These are phyloP conservation scores for Apodemia mormo DNA, from an alignment of 2,888 invertebrate species.

Conservation along the genomic window DNA sequence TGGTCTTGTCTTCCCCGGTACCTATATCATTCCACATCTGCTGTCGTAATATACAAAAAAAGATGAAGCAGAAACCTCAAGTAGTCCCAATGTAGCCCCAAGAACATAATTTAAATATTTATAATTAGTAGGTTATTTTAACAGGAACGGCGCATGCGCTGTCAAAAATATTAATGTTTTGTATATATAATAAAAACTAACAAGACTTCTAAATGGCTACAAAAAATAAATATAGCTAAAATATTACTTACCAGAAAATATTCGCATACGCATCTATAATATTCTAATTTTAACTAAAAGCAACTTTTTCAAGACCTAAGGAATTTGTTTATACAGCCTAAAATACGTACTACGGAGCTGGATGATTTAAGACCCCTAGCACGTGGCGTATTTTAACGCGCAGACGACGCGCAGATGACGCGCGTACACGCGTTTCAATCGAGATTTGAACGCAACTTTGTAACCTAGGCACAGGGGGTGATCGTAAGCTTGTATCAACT, in stretches of 20 bases:
- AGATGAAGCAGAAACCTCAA: no score
- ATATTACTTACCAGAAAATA: neutral
- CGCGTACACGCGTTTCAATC: no score
- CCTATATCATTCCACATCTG: no score
- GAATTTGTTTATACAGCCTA: neutral
- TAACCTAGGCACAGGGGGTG: no score
- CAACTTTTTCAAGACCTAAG: neutral
- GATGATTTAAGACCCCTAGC: no score
- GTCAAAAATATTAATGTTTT: constrained; percentile 10
- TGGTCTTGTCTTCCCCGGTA: no score
- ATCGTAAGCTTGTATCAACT: no score
- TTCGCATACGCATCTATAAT: neutral
- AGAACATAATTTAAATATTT: neutral
- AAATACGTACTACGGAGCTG: neutral
- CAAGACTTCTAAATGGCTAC: constrained; percentile 2
- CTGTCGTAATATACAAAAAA: no score
- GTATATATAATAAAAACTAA: constrained; percentile 9
- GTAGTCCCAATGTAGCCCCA: constrained; percentile 31
- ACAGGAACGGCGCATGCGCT: neutral
- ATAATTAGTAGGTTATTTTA: neutral
- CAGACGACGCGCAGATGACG: no score
- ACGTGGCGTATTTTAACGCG: no score
- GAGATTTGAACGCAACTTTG: no score
- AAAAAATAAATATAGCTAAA: constrained; percentile 9
- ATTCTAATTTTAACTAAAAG: neutral